Base-by-base conservation (phyloP, 2,113 vertebrate species). In the Chaetorhynchus papuensis region DNA sequence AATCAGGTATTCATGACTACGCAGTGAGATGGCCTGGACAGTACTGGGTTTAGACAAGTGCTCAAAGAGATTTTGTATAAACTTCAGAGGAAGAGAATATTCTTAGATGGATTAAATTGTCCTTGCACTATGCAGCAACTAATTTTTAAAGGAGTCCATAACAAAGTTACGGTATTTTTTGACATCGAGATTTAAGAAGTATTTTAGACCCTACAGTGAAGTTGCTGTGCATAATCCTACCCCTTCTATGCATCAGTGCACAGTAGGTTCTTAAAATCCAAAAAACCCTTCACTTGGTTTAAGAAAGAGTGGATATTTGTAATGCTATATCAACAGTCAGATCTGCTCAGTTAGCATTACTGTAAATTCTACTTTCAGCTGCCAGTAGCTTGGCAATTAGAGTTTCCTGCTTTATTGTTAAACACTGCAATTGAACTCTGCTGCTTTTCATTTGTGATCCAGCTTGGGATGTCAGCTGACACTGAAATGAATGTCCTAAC, bases 341-440 rank as follows among this genome's bases (percentile, higher is more conserved):
- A 96, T 95, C 90, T 96, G 87, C 91, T 96, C 92, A 21, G 64
- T 94, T 87, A 79, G 66, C 94, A 94, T 91, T 95, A 82, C 78
- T 39, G 84, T 89, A 96, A 95, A 78, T 72, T 92, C 95, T 61
- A 57, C 83, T 93, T 92, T 92, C 78, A 61, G 84, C 82, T 96
- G 74, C 85, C 93, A 92, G 87, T 28, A 90, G 92, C 74, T 88
- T 91, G 79, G 90, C 79, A 94, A 68, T 94, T 83, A 59, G 79
- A 56, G 79, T 93, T 97, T 96, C 93, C 92, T 95, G 93, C 88
- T 94, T 54, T 92, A 94, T 95, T 97, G 94, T 97, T 94, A 60
- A 3, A 70, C 56, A 33, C 71, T 52, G 79, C 93, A 93, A 88
- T 69, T 80, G 83, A 85, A 83, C 87, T 81, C 90, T 7, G 11